Conservation (phyloP, 2,888 invertebrate genomes). For the Marasmarcha lunaedactyla region DNA sequence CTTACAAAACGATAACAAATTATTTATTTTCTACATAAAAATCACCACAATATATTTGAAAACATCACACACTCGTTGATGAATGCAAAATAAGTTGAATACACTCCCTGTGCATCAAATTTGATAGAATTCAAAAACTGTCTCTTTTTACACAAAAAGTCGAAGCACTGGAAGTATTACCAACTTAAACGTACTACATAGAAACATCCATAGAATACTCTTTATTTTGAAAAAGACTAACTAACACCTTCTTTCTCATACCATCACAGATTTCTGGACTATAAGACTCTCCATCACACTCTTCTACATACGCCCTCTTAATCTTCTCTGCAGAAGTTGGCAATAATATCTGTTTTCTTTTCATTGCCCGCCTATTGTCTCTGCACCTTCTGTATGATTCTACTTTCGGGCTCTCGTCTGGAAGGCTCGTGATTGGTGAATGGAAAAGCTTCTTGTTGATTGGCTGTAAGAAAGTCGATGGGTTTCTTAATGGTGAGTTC, state of each 20-base stretch:
- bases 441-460: slow-evolving; percentile 52
- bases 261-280: slow-evolving; percentile 29
- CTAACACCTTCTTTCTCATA: slow-evolving; percentile 42
- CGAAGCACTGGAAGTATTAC: too few relatives aligned
- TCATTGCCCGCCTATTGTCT: slow-evolving; percentile 26
- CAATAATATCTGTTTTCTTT: slow-evolving; percentile 37
- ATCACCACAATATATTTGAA: too few relatives aligned
- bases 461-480: slow-evolving; percentile 31
- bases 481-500: slow-evolving; percentile 43
- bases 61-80: too few relatives aligned
- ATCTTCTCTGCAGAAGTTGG: slow-evolving; percentile 37
- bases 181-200: too few relatives aligned
- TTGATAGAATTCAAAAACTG: too few relatives aligned
- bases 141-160: too few relatives aligned
- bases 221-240: slow-evolving; percentile 46
- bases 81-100: too few relatives aligned
- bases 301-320: slow-evolving; percentile 37
- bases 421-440: slow-evolving; percentile 32
- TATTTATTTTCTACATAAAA: too few relatives aligned
- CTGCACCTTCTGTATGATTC: slow-evolving; percentile 21
- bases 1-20: too few relatives aligned
- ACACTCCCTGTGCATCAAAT: too few relatives aligned
- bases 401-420: slow-evolving; percentile 22
- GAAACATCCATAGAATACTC: slow-evolving; percentile 41
- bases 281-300: slow-evolving; percentile 35